A percentile compares a stretch with the other conserved stretches of the same genome.
Conservation (phyloP, 2,113 vertebrate species). For the Nipponia nippon region DNA sequence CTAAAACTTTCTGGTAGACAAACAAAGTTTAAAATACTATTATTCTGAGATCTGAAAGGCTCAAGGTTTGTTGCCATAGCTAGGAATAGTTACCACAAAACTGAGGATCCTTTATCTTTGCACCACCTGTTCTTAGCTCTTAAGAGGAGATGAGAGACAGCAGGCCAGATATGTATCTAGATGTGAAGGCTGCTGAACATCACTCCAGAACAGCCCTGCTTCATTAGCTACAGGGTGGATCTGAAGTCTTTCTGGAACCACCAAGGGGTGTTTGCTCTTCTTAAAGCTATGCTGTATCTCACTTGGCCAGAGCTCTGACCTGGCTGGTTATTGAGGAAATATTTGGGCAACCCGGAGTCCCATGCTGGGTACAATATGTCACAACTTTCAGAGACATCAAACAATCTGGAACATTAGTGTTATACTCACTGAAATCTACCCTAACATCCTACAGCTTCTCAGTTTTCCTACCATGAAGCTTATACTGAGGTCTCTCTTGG, state of each 20-base stretch:
- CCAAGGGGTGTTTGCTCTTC: background rate
- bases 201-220: background rate
- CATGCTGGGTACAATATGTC: background rate
- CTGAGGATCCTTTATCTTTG: background rate
- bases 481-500: background rate
- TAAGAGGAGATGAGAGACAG: background rate
- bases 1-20: background rate
- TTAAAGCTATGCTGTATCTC: background rate
- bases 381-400: background rate
- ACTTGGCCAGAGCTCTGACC: background rate
- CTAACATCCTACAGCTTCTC: background rate
- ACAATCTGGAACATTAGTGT: background rate
- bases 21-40: background rate
- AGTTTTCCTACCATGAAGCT: background rate
- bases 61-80: background rate
- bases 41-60: background rate
- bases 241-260: background rate
- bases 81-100: background rate
- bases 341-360: background rate
- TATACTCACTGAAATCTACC: background rate
- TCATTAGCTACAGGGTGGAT: background rate
- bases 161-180: background rate
- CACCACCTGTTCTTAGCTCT: background rate
- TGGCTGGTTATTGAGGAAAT: background rate
- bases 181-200: background rate